Conservation (phyloP, 1,140 invertebrate species). For the Whitmania pigra region DNA sequence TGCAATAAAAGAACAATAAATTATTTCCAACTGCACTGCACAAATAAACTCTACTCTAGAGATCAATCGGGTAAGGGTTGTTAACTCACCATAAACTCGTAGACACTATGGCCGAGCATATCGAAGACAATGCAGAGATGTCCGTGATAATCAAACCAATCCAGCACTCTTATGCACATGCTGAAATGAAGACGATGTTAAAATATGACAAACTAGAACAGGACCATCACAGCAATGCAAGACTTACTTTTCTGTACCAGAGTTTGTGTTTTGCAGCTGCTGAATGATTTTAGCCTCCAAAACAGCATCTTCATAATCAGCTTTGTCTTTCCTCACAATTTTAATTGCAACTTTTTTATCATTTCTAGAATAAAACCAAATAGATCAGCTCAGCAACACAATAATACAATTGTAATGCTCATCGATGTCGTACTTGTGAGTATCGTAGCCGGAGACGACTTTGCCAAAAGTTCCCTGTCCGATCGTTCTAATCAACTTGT, state of each 20-base stretch:
- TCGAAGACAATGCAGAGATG: conserved; percentile 99
- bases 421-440: not conserved
- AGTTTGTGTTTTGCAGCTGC: not conserved
- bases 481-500: conserved; percentile 21
- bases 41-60: too few relatives aligned
- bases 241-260: not conserved
- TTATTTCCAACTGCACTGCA: too few relatives aligned
- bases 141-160: conserved; percentile 98
- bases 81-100: conserved; percentile 94
- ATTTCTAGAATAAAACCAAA: not conserved
- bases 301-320: conserved; percentile 12
- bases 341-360: conserved; percentile 12
- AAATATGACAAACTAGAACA: not conserved
- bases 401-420: not conserved
- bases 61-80: too few relatives aligned
- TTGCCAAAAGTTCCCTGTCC: conserved; percentile 25
- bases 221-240: not conserved
- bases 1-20: conserved; percentile 41
- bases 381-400: not conserved
- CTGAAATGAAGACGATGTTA: conserved; percentile 29
- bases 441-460: conserved; percentile 21
- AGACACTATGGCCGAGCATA: conserved; percentile 94
- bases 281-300: conserved; percentile 9
- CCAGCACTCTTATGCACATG: conserved; percentile 91
- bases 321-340: not conserved